Percentiles rank a stretch among this genome's conserved stretches.
phyloP scores from a whole-genome alignment of 1,140 invertebrate genomes.

The Trachymyrmex cornetzi region DNA sequence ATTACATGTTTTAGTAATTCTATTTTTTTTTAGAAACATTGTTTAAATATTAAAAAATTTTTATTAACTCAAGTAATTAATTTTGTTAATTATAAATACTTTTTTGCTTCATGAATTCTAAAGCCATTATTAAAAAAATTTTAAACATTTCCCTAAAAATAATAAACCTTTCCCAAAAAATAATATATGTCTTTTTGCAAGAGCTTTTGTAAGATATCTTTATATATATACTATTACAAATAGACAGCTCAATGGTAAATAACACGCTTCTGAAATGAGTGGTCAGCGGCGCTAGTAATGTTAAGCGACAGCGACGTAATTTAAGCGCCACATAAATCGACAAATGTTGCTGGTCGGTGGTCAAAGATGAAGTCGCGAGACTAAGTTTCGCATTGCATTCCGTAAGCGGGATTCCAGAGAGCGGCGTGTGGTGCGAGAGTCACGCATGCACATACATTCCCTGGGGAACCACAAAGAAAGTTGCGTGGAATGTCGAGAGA shows the following conservation, averaged over 20 bases:
- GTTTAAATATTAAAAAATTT: too few relatives aligned
- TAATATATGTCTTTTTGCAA: background rate
- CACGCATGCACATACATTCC: slow-evolving; percentile 47
- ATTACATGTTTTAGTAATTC: background rate
- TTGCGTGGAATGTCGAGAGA: slow-evolving; percentile 81
- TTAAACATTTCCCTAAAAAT: background rate
- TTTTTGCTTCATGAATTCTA: background rate
- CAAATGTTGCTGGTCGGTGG: slow-evolving; percentile 39
- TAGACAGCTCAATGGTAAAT: slow-evolving; percentile 10
- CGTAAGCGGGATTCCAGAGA: slow-evolving; percentile 46
- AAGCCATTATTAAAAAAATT: background rate
- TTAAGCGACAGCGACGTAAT: slow-evolving; percentile 31
- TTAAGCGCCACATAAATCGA: slow-evolving; percentile 61
- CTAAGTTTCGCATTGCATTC: slow-evolving; percentile 54
- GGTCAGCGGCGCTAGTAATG: slow-evolving; percentile 13
- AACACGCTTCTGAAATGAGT: slow-evolving; percentile 7
- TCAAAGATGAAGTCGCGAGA: slow-evolving; percentile 44
- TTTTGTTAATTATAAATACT: background rate
- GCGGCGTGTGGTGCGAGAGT: slow-evolving; percentile 23
- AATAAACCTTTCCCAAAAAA: background rate
- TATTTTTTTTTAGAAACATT: background rate
- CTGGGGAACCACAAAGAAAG: slow-evolving; percentile 80
- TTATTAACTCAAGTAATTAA: background rate
- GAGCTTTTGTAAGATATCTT: background rate
- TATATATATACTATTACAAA: background rate